Conservation (phyloP, 2,797 vertebrate genomes). For the Pseudomugil tenellus region DNA sequence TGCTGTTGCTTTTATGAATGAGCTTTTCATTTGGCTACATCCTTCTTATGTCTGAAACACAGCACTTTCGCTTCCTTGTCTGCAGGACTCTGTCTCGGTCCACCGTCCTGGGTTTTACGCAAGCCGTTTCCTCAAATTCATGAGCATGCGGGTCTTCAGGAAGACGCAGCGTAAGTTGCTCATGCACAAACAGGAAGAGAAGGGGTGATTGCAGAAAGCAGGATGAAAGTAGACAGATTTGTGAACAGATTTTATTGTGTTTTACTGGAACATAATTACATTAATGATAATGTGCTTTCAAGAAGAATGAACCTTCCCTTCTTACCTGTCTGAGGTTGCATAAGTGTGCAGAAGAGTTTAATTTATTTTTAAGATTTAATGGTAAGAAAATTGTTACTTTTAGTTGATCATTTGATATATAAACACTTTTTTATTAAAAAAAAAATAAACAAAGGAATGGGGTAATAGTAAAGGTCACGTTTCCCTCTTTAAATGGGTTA, state of each 20-base stretch:
- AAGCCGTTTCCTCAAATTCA: conserved; percentile 98
- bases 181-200: not conserved
- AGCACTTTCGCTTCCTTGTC: conserved; percentile 17
- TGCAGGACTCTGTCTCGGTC: conserved; percentile 94
- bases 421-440: not conserved
- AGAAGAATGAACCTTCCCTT: not conserved
- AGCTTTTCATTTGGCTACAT: conserved; percentile 44
- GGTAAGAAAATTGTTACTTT: not conserved
- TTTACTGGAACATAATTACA: conserved; percentile 15
- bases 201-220: not conserved
- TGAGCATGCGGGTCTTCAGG: conserved; percentile 95
- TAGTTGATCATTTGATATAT: no score
- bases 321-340: not conserved
- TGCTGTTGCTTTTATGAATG: conserved; percentile 54
- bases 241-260: conserved; percentile 1
- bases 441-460: not conserved
- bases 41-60: conserved; percentile 19
- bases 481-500: not conserved
- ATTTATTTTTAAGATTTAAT: not conserved
- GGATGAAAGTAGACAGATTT: conserved; percentile 21
- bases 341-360: not conserved
- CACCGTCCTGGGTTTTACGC: conserved; percentile 97
- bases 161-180: conserved; percentile 91
- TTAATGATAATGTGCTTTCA: not conserved
- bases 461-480: not conserved